Base-by-base conservation (phyloP, 2,113 vertebrate species). In the Smithornis capensis region DNA sequence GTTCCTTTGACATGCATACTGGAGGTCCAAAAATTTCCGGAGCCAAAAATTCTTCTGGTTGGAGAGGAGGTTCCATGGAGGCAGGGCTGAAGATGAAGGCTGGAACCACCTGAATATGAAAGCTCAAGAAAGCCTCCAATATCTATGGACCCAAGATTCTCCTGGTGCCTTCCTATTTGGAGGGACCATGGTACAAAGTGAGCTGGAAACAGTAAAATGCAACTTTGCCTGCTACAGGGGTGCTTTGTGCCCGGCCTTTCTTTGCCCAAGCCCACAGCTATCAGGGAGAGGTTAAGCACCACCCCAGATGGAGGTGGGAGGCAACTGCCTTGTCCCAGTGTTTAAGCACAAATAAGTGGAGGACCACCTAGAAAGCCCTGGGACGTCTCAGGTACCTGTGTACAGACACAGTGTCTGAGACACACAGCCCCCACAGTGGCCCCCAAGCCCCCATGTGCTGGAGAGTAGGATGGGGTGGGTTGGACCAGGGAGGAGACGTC, bases 151-250 rank as follows among this genome's bases (percentile, higher is more conserved):
- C 3, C 4, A 3, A 37, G 49, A 13, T 59, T n/a, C 38, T 74
- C 28, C 60, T 12, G 31, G 21, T 3, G 19, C 10, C 1, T 3
- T 73, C n/a, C 45, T 0, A 0, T 37, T 56, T 40, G 27, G 63
- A 80, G 33, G 29, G 18, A 19, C 15, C 12, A 4, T 14, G 62
- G 44, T 35, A 49, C 2, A 0, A 53, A 29, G 45, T 44, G 22
- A n/a, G 15, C 0, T 71, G 62, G 17, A 40, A 47, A 45, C 45
- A 53, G 74, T 31, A 23, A 52, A 65, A 42, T 1, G 2, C 49
- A 31, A 3, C 10, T 95, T 92, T 90, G 86, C 74, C 83, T 91
- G 92, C 91, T 95, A n/a, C 95, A 77, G 92, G 78, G 21, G 74
- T 12, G 45, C 47, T 77, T 60, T 14, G 91, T 35, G 14, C 55